Conservation (phyloP, 2,888 invertebrate species). For the Pyrrhia umbra region DNA sequence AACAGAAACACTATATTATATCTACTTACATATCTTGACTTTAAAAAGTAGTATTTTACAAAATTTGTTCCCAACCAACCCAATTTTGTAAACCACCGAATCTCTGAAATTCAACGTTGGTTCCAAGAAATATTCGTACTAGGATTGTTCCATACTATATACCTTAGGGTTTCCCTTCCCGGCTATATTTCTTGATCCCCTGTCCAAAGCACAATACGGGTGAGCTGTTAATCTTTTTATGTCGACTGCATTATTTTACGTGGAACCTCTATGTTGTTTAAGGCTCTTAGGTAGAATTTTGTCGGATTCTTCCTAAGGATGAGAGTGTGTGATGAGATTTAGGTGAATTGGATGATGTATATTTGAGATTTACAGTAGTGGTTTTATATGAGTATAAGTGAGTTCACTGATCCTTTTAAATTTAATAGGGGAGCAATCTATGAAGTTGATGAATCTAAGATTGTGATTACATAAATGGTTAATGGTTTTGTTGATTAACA, state of each 20-base stretch:
- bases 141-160: conserved; percentile 57
- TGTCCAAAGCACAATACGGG: conserved; percentile 78
- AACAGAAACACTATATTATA: too few relatives aligned
- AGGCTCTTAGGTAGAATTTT: conserved; percentile 60
- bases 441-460: too few relatives aligned
- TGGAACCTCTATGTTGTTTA: conserved; percentile 68
- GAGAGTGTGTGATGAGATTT: conserved; percentile 46
- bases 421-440: too few relatives aligned
- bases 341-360: conserved; percentile 45
- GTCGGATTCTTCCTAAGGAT: conserved; percentile 49
- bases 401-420: conserved; percentile 1
- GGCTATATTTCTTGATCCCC: conserved; percentile 80
- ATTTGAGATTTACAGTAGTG: conserved; percentile 26
- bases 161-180: conserved; percentile 65
- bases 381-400: conserved; percentile 1
- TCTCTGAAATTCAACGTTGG: conserved; percentile 6
- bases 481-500: too few relatives aligned
- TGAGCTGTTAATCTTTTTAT: conserved; percentile 82
- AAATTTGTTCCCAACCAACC: not conserved
- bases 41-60: too few relatives aligned
- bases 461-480: too few relatives aligned
- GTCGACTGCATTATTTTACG: conserved; percentile 82
- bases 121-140: conserved; percentile 36
- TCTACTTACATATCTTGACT: too few relatives aligned
- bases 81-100: not conserved